Evolutionary conservation across 2,888 invertebrate species (phyloP), one percentile per base, ranked within the genome.

Genomic region (Tenthredo livida): DNA sequence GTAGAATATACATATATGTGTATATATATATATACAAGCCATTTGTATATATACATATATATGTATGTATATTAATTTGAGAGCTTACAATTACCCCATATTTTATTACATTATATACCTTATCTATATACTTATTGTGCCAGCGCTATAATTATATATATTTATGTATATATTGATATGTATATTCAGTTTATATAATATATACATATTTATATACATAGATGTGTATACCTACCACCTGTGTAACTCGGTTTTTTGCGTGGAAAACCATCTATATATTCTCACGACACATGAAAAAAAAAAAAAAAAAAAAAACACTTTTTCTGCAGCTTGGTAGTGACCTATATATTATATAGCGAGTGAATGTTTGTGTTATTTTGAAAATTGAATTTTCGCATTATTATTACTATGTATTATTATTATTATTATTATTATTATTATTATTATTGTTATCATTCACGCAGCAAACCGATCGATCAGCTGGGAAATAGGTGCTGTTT

Each of bases 1-100:
- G 93, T 93, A 93, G 93, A 93, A 93, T 93, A 92, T 91, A 92
- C 92, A 87, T 89, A 88, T 86, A 86, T 87, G 86, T 88, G 86
- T 33, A 47, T 33, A 25, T 82, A 72, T 82, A 72, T 86, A 85
- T 85, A 87, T 86, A 87, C 33, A 37, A 72, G 21, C 7, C 21
- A 37, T 40, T 85, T 82, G 84, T 67, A 84, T 77, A 85, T 61
- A 78, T 78, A 86, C 82, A 87, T 86, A 87, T 87, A 87, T 80
- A 88, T 85, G 84, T 86, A 87, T 88, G 86, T 86, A 87, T 87
- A 88, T 87, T 88, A 87, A 80, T 80, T 80, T 80, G 37, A 80
- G n/a, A 80, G 80, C 80, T 80, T 80, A 80, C 17, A 21, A 73
- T 17, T 43, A 10, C 72, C 72, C 72, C 72, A 37, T 37, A 37